phyloP scores from a whole-genome alignment of 2,888 invertebrate genomes.

The Rhogogaster chlorosoma region DNA sequence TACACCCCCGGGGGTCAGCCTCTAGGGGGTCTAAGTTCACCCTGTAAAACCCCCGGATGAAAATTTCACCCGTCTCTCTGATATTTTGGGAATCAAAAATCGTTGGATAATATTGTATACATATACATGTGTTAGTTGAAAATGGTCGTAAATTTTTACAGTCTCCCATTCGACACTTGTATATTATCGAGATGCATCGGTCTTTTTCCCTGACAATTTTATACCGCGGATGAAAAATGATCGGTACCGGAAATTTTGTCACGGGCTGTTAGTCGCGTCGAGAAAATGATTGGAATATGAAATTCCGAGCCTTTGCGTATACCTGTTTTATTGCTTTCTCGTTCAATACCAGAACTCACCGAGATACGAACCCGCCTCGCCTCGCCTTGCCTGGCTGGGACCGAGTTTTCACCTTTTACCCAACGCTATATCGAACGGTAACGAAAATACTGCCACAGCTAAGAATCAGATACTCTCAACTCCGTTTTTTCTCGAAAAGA shows the following conservation, averaged over 20 bases:
- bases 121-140: too few relatives aligned
- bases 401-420: constrained; percentile 51
- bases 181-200: neutral
- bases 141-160: neutral
- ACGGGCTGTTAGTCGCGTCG: constrained; percentile 26
- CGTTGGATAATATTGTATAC: neutral
- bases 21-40: neutral
- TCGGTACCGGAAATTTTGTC: neutral
- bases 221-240: neutral
- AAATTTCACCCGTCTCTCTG: neutral
- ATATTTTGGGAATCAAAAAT: neutral
- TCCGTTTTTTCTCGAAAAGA: neutral
- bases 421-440: constrained; percentile 14
- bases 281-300: constrained; percentile 65
- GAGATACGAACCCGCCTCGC: neutral
- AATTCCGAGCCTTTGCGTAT: constrained; percentile 61
- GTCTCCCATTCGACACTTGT: neutral
- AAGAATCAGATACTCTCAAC: neutral
- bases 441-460: neutral
- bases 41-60: neutral
- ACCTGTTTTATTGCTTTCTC: constrained; percentile 58
- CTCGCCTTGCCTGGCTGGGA: constrained; percentile 28
- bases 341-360: constrained; percentile 11
- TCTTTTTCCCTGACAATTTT: neutral
- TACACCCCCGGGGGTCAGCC: constrained; percentile 74